A percentile compares a stretch with the other conserved stretches of the same genome.
Evolutionary conservation across 1,140 invertebrate genomes (phyloP).

Genomic region (Sminthurinus signatus): DNA sequence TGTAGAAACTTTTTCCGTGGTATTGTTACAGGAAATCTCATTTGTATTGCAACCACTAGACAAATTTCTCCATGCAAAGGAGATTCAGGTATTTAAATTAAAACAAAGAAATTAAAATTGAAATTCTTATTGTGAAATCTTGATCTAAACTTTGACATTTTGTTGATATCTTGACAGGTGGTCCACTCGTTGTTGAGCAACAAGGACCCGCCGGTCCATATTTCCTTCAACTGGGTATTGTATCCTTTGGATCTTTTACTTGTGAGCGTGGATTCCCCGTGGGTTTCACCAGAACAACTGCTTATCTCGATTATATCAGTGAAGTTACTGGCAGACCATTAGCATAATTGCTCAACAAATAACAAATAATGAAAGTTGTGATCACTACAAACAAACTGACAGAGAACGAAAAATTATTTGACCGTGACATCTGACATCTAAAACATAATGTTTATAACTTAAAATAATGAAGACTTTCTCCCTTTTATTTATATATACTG

Average conservation of each 20-base stretch:
- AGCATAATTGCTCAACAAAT: background rate
- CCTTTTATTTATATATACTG: too few species aligned
- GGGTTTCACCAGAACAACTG: slow-evolving; percentile 34
- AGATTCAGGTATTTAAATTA: slow-evolving; percentile 28
- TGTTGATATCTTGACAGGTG: slow-evolving; percentile 7
- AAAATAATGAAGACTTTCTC: too few species aligned
- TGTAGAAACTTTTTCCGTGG: slow-evolving; percentile 30
- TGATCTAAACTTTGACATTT: too few species aligned
- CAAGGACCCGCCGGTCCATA: slow-evolving; percentile 10
- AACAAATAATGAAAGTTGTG: background rate
- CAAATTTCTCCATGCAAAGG: slow-evolving; percentile 30
- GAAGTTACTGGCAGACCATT: slow-evolving; percentile 16
- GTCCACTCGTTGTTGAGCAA: slow-evolving; percentile 26
- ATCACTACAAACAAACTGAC: background rate
- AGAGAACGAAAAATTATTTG: background rate
- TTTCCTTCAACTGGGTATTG: slow-evolving; percentile 35
- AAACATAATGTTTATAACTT: too few species aligned
- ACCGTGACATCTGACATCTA: background rate
- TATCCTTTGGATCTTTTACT: slow-evolving; percentile 35
- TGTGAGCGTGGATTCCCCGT: slow-evolving; percentile 31
- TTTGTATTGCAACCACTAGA: slow-evolving; percentile 25
- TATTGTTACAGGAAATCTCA: slow-evolving; percentile 34
- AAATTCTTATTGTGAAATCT: background rate
- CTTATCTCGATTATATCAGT: slow-evolving; percentile 30
- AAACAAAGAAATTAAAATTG: background rate